These are phyloP conservation scores for Cataglyphis cursor DNA, from an alignment of 2,888 invertebrate species.

Conservation along the genomic window DNA sequence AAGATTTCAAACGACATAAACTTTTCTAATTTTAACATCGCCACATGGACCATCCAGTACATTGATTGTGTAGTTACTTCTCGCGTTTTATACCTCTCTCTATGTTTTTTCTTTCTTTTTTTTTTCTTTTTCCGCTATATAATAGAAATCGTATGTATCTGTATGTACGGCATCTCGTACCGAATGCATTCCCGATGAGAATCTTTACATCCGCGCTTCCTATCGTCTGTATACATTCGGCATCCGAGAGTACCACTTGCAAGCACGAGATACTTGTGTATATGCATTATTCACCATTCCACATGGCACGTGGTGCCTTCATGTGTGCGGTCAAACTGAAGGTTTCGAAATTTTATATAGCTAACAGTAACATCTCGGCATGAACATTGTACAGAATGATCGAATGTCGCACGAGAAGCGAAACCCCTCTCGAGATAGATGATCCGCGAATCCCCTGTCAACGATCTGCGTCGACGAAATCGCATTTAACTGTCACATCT, in stretches of 20 bases:
- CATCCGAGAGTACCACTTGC: constrained; percentile 66
- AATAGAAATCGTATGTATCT: constrained; percentile 73
- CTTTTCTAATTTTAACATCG: constrained; percentile 85
- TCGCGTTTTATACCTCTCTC: constrained; percentile 78
- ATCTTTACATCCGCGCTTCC: background rate
- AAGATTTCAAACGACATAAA: constrained; percentile 83
- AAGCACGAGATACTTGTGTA: constrained; percentile 71
- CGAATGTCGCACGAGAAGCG: constrained; percentile 72
- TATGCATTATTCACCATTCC: constrained; percentile 58
- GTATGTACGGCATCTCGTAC: constrained; percentile 64
- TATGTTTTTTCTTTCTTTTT: constrained; percentile 58
- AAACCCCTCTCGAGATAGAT: constrained; percentile 56
- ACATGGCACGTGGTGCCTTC: constrained; percentile 39
- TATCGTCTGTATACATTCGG: constrained; percentile 35
- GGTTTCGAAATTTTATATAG: constrained; percentile 70
- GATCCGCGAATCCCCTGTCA: constrained; percentile 43
- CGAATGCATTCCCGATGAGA: constrained; percentile 38
- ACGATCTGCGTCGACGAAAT: constrained; percentile 50
- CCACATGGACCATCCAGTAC: constrained; percentile 82
- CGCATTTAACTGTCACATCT: constrained; percentile 20
- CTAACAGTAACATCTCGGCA: constrained; percentile 76
- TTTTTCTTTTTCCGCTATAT: constrained; percentile 47
- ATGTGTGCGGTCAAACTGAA: constrained; percentile 60
- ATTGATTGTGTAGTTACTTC: constrained; percentile 85
- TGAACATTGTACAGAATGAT: constrained; percentile 78